Evolutionary conservation across 2,888 invertebrate genomes (phyloP), one percentile per base, ranked within the genome.

Genomic region (Hemicrepidius hirtus): DNA sequence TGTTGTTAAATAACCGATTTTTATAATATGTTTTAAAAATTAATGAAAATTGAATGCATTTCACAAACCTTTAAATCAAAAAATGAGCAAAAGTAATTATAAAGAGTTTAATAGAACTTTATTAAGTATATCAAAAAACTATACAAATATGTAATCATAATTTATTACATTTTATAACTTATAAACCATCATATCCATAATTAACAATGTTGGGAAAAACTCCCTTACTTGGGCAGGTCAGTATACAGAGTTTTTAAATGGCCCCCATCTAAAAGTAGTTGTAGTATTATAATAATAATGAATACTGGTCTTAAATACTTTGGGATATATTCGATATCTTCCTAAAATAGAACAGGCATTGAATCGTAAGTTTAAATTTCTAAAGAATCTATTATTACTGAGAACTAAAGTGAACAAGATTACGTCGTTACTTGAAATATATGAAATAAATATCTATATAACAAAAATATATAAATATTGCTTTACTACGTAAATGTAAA

Each of bases 221-320:
- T 66, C 62, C 71, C 66, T 60, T 41, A 50, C 60, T 60, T 67
- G 71, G 60, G 40, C 67, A 60, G n/a, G 57, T 67, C 50, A 71
- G 71, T 71, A 71, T 71, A 71, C 71, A 71, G 62, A 65, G 71
- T 65, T 66, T 49, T 62, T 67, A 35, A 59, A 41, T 66, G 71
- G 66, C 71, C 71, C 71, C 71, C 50, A 57, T 46, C 65, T 57
- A 67, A 66, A 68, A 18, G 35, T 60, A 68, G 10, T 57, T n/a
- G 44, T 44, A n/a, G 24, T 50, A n/a, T 57, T 35, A 46, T 68
- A 35, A 60, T 50, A 60, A 49, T 12, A 24, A 24, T 40, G 28
- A 66, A 55, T 41, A 53, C 41, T 55, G 46, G 20, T 60, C 50
- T 49, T 60, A 60, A 68, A 37, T 68, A 68, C 35, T 32, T 49